These are phyloP conservation scores for Anoura caudifer DNA, from an alignment of 2,113 vertebrate species.

Conservation along the genomic window DNA sequence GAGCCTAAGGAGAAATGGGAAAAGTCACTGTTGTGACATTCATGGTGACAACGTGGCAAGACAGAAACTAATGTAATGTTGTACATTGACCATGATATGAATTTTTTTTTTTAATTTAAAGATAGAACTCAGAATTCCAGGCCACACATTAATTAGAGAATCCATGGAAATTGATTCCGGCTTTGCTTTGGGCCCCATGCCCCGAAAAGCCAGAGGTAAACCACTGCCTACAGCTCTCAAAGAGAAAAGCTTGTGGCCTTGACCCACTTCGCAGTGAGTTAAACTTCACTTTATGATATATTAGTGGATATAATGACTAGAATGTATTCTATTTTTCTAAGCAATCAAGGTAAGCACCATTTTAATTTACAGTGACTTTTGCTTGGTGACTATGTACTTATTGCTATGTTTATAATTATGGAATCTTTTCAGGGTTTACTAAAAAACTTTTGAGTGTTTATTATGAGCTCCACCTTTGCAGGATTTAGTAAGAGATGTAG, in stretches of 20 bases:
- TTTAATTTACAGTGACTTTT: slow-evolving; percentile 6
- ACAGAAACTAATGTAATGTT: neutral
- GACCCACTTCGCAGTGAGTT: neutral
- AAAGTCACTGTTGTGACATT: neutral
- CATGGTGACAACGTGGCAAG: neutral
- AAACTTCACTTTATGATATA: neutral
- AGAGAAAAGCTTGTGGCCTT: neutral
- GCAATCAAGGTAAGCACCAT: neutral
- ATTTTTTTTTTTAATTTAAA: neutral
- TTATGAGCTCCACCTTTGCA: neutral
- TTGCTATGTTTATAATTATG: neutral
- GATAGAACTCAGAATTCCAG: neutral
- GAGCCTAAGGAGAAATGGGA: neutral
- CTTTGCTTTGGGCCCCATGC: neutral
- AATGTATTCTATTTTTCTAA: neutral
- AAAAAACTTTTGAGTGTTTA: neutral
- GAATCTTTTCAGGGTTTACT: neutral
- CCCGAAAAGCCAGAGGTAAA: neutral
- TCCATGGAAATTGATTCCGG: neutral
- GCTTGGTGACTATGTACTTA: neutral
- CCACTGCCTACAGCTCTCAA: neutral
- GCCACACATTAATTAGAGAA: neutral
- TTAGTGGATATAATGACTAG: neutral
- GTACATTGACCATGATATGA: neutral
- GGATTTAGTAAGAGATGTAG: neutral